Percentiles rank a stretch among this genome's conserved stretches.
Evolutionary conservation across 92 coral and sea anemone genomes (phyloP).

Genomic region (Porites rus): DNA sequence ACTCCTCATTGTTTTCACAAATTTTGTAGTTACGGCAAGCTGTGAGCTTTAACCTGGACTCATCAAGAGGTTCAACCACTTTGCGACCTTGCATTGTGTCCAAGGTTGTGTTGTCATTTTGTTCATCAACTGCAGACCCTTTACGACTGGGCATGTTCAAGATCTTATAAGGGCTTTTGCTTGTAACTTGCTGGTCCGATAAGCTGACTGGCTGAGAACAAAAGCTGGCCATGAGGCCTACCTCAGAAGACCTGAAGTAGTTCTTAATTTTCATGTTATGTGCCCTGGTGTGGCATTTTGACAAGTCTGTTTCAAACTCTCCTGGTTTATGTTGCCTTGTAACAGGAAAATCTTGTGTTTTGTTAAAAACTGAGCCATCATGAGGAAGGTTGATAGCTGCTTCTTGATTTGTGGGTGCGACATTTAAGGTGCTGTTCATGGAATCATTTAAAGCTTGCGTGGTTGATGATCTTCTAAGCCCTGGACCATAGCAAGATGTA

Average conservation of each 20-base stretch:
- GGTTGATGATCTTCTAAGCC: neutral
- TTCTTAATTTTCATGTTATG: too few relatives aligned
- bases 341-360: neutral
- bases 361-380: neutral
- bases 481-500: slow-evolving; percentile 29
- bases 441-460: neutral
- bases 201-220: neutral
- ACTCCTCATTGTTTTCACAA: neutral
- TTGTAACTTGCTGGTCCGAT: neutral
- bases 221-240: neutral
- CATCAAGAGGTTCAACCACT: neutral
- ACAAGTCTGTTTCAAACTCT: neutral
- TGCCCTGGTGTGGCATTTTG: neutral
- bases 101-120: neutral
- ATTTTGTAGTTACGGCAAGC: neutral
- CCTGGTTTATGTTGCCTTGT: neutral
- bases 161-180: neutral
- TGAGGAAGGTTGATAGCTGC: too few relatives aligned
- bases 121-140: neutral
- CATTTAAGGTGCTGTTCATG: neutral
- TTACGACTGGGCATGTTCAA: neutral
- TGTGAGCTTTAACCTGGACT: neutral
- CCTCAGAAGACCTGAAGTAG: neutral
- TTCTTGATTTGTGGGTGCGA: neutral
- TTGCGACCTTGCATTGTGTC: neutral